Percentiles rank a stretch among this genome's conserved stretches.
Evolutionary conservation across 1,140 invertebrate species (phyloP).

Genomic region (Aphidius ervi): DNA sequence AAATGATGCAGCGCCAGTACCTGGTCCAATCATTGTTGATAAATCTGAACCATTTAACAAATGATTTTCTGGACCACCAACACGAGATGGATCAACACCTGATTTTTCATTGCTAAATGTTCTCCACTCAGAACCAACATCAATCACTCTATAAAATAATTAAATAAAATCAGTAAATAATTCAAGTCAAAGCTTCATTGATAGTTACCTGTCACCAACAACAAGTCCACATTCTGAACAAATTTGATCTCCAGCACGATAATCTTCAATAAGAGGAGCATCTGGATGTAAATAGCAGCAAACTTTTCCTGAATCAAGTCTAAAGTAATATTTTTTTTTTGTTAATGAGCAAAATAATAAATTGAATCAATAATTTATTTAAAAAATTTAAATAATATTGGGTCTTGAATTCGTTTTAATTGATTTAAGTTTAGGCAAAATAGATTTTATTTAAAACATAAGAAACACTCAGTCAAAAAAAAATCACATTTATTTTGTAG

Average conservation of each 20-base stretch:
- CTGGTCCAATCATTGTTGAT: constrained; percentile 95
- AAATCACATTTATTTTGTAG: too few relatives aligned
- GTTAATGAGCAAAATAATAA: constrained; percentile 45
- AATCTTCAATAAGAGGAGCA: constrained; percentile 93
- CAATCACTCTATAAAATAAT: constrained; percentile 75
- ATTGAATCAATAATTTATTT: constrained; percentile 14
- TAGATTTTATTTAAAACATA: too few relatives aligned
- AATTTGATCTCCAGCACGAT: constrained; percentile 97
- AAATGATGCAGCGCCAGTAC: constrained; percentile 75
- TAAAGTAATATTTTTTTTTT: constrained; percentile 46
- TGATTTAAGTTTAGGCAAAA: too few relatives aligned
- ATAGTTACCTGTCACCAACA: constrained; percentile 87
- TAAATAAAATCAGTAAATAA: not conserved
- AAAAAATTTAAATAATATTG: not conserved
- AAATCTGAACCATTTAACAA: constrained; percentile 93
- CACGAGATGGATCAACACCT: constrained; percentile 96
- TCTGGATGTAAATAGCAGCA: constrained; percentile 93
- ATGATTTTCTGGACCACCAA: constrained; percentile 95
- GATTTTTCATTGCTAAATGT: constrained; percentile 99
- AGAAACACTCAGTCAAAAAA: too few relatives aligned
- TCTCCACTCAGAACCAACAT: constrained; percentile 99
- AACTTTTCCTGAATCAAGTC: constrained; percentile 66
- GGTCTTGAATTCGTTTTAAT: too few relatives aligned
- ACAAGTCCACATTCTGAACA: constrained; percentile 98
- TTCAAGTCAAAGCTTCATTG: not conserved